phyloP scores from a whole-genome alignment of 2,113 vertebrate genomes.

The Notechis scutatus region DNA sequence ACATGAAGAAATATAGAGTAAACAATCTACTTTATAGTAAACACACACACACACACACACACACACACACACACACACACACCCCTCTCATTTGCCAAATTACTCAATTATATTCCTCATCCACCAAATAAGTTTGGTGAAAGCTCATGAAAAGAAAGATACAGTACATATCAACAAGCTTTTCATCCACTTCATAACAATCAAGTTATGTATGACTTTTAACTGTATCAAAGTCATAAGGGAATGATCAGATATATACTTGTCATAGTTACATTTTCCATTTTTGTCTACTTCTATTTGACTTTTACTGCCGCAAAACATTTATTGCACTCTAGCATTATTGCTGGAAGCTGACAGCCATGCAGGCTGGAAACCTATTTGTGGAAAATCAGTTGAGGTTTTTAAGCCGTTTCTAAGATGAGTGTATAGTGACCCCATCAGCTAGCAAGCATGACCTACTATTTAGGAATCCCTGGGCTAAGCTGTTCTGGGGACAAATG shows the following conservation, averaged over 20 bases:
- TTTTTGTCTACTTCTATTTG: neutral
- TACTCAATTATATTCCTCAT: neutral
- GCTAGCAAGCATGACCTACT: neutral
- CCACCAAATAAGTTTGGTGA: neutral
- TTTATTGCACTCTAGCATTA: neutral
- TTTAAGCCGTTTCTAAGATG: neutral
- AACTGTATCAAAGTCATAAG: neutral
- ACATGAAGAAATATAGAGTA: neutral
- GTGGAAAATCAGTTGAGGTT: neutral
- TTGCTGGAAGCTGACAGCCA: neutral
- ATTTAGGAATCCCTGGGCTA: slow-evolving; percentile 1
- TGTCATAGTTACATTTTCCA: neutral
- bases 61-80: neutral
- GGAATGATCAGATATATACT: neutral
- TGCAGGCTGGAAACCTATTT: neutral
- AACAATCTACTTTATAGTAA: neutral
- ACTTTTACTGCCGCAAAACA: neutral
- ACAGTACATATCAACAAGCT: neutral
- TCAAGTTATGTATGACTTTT: neutral
- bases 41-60: neutral
- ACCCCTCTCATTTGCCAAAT: neutral
- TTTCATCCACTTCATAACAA: neutral
- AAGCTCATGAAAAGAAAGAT: neutral
- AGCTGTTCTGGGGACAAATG: neutral
- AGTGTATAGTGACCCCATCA: neutral